A percentile compares a stretch with the other conserved stretches of the same genome.
These are phyloP conservation scores for Melipona beecheii DNA, from an alignment of 2,888 invertebrate species.

Conservation along the genomic window DNA sequence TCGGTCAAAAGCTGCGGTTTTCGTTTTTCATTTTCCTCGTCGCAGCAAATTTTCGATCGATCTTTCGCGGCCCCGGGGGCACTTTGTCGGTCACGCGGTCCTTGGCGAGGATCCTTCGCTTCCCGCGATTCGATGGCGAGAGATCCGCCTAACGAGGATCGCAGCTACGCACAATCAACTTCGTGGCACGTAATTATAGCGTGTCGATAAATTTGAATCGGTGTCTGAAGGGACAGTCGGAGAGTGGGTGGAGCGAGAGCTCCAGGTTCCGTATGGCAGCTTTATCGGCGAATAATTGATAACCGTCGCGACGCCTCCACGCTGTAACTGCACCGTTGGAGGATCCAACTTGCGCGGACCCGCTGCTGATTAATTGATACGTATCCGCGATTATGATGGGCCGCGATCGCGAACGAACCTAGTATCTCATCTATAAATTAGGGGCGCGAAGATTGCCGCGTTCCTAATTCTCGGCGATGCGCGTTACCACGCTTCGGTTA, in stretches of 20 bases:
- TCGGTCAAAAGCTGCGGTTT: not conserved
- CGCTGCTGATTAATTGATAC: constrained; percentile 42
- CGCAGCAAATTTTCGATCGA: no score
- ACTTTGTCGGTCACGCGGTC: no score
- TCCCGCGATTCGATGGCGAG: not conserved
- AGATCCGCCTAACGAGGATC: constrained; percentile 63
- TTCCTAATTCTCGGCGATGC: not conserved
- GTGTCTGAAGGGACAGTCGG: constrained; percentile 30
- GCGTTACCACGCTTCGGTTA: not conserved
- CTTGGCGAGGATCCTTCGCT: no score
- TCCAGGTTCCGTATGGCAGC: constrained; percentile 72
- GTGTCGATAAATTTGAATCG: constrained; percentile 81
- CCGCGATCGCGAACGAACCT: not conserved
- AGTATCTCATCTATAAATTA: constrained; percentile 5
- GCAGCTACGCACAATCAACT: constrained; percentile 65
- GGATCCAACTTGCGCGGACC: constrained; percentile 29
- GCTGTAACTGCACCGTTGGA: constrained; percentile 42
- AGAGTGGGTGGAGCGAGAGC: constrained; percentile 31
- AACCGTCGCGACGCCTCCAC: constrained; percentile 62
- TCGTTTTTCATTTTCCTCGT: not conserved
- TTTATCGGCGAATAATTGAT: constrained; percentile 77
- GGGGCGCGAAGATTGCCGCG: not conserved
- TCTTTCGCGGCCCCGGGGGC: no score
- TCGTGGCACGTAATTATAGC: constrained; percentile 80
- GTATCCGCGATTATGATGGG: not conserved